A percentile compares a stretch with the other conserved stretches of the same genome.
These are phyloP conservation scores for Crambe crambe DNA, from an alignment of 37 sponge, comb jelly and placozoan species.

Conservation along the genomic window DNA sequence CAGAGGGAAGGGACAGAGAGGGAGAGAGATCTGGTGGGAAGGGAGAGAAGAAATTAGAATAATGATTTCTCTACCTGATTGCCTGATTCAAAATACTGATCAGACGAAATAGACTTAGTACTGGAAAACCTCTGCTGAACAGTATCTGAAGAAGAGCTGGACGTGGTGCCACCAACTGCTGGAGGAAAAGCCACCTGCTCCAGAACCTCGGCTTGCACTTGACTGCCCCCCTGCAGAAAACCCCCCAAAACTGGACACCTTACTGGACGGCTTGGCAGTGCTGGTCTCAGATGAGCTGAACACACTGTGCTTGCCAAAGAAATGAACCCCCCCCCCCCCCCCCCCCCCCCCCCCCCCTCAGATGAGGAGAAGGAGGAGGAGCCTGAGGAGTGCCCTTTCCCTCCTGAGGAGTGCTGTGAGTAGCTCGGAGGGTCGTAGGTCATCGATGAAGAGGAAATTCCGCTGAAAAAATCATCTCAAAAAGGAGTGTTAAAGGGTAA, in stretches of 20 bases:
- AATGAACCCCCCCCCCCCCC: too few relatives aligned
- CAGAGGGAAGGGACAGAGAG: too few relatives aligned
- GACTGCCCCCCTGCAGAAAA: too few relatives aligned
- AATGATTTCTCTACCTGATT: background rate
- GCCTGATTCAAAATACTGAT: conserved; percentile 58
- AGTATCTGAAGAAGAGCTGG: too few relatives aligned
- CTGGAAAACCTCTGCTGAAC: conserved; percentile 59
- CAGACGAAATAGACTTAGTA: conserved; percentile 77
- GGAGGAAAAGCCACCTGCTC: too few relatives aligned
- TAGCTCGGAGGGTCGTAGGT: conserved; percentile 49
- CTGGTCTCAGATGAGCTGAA: conserved; percentile 11
- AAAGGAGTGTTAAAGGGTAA: too few relatives aligned
- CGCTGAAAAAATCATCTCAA: conserved; percentile 4
- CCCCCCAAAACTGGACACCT: conserved; percentile 44
- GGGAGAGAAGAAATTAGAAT: background rate
- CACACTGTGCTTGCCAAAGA: conserved; percentile 68
- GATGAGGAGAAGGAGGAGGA: background rate
- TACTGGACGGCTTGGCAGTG: conserved; percentile 26
- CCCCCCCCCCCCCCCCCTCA: too few relatives aligned
- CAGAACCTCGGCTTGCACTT: too few relatives aligned
- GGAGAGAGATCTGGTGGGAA: too few relatives aligned
- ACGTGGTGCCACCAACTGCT: too few relatives aligned
- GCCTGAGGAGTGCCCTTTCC: background rate
- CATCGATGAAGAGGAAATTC: background rate
- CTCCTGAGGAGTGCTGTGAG: background rate